A percentile compares a stretch with the other conserved stretches of the same genome.
Conservation (phyloP, 2,888 invertebrate genomes). For the Dolichopus griseipennis region DNA sequence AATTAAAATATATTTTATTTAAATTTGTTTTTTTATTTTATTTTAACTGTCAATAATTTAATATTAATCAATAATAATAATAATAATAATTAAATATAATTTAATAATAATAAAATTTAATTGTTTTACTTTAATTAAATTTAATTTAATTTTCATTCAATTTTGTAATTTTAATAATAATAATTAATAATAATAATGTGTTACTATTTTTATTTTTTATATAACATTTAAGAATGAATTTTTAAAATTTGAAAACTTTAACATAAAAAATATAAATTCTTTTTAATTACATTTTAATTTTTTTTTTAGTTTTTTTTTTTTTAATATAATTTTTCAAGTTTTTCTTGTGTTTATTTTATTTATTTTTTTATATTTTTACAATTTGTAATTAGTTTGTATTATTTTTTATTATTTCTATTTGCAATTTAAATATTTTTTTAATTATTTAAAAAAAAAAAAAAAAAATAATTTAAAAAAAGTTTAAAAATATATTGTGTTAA, state of each 20-base stretch:
- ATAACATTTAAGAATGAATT: conserved; percentile 7
- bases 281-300: background rate
- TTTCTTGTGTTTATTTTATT: background rate
- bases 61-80: background rate
- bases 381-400: background rate
- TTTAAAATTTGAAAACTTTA: conserved; percentile 10
- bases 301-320: background rate
- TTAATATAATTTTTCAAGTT: background rate
- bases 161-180: background rate
- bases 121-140: background rate
- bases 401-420: background rate
- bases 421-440: too few species aligned
- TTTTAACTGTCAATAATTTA: conserved; percentile 4
- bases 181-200: background rate
- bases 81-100: background rate
- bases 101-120: background rate
- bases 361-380: background rate
- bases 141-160: background rate
- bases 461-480: too few species aligned
- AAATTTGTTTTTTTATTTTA: too few species aligned
- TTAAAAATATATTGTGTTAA: too few species aligned
- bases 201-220: background rate
- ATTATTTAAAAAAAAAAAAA: too few species aligned
- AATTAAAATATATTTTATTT: too few species aligned
- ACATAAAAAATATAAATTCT: conserved; percentile 3